These are phyloP conservation scores for Peromyscus nudipes DNA, from an alignment of 2,797 vertebrate species.

Conservation along the genomic window DNA sequence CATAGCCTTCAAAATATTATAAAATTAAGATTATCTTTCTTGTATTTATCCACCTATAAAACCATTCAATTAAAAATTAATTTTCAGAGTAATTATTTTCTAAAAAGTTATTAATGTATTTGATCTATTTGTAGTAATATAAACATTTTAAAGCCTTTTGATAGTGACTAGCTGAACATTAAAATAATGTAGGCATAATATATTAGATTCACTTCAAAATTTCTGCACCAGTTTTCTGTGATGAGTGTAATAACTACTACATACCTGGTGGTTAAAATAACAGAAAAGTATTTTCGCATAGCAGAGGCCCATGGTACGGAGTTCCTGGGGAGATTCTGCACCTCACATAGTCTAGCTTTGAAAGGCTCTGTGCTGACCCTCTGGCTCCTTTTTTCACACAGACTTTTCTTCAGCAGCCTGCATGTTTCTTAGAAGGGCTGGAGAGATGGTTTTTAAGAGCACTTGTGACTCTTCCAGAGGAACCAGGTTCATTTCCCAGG, in stretches of 20 bases:
- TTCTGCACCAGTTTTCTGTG: neutral
- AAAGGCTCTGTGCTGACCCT: neutral
- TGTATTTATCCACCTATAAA: constrained; percentile 1
- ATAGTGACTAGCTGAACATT: neutral
- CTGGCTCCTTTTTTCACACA: neutral
- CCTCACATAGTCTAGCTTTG: neutral
- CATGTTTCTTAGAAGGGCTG: neutral
- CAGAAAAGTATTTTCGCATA: neutral
- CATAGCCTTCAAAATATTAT: constrained; percentile 13
- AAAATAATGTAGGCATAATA: neutral
- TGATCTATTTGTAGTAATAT: neutral
- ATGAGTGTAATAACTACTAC: neutral
- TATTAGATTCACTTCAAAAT: neutral
- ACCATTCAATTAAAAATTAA: constrained; percentile 24
- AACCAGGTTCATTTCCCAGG: neutral
- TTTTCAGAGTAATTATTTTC: neutral
- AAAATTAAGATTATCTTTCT: constrained; percentile 32
- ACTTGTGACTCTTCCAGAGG: neutral
- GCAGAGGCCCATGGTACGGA: neutral
- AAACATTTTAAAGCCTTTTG: neutral
- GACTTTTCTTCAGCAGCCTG: neutral
- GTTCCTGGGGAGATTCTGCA: neutral
- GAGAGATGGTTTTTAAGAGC: neutral
- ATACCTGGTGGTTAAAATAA: neutral
- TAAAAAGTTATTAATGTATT: neutral